Percentiles rank a stretch among this genome's conserved stretches.
phyloP scores from a whole-genome alignment of 2,888 invertebrate genomes.

The Tricholauxania praeusta region DNA sequence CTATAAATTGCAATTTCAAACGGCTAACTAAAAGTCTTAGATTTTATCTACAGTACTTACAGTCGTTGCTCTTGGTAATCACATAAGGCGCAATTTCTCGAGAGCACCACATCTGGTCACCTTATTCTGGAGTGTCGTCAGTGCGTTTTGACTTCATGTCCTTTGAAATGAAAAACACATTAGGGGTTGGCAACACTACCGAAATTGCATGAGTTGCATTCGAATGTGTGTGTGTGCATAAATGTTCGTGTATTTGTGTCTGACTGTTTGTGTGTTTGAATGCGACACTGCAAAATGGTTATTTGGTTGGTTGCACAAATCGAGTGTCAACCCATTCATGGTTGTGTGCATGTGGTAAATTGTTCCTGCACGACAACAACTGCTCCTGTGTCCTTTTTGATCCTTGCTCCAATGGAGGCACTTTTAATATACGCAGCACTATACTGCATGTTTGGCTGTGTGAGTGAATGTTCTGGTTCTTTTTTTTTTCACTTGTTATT shows the following conservation, averaged over 20 bases:
- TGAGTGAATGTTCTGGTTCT: constrained; percentile 14
- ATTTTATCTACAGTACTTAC: no score
- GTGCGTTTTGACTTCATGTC: constrained; percentile 2
- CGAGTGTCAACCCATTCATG: constrained; percentile 45
- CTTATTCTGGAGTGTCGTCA: not conserved
- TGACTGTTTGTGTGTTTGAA: not conserved
- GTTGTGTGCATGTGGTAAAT: constrained; percentile 41
- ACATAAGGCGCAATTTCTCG: no score
- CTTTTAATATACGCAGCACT: constrained; percentile 3
- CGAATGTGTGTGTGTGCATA: constrained; percentile 11
- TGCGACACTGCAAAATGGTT: constrained; percentile 31
- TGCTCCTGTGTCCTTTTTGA: not conserved
- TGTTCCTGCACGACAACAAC: constrained; percentile 23
- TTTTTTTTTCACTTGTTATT: constrained; percentile 18
- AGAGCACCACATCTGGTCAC: no score
- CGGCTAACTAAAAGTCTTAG: no score
- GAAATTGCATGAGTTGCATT: not conserved
- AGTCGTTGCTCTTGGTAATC: no score
- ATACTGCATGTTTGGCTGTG: constrained; percentile 20
- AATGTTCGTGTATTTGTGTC: not conserved
- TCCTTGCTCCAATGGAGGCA: not conserved
- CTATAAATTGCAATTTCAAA: no score
- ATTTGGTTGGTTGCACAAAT: constrained; percentile 54
- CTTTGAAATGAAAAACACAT: constrained; percentile 29
- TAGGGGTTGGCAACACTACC: constrained; percentile 23